Evolutionary conservation across 2,113 vertebrate species (phyloP), one percentile per base, ranked within the genome.

Genomic region (Perccottus glenii): DNA sequence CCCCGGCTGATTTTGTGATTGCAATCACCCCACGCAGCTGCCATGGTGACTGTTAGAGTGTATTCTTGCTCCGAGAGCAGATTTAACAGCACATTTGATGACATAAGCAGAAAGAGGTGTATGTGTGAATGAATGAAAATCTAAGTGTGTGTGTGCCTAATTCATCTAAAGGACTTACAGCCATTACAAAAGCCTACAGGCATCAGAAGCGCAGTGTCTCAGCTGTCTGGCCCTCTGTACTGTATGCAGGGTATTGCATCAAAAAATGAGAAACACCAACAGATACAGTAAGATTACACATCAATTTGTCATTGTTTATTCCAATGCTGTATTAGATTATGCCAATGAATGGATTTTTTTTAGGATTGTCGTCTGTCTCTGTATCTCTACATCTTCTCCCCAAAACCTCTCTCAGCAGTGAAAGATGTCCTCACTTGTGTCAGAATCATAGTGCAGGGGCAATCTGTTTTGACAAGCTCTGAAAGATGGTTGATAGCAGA

Each of bases 401-500:
- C 49, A 46, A 43, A 79, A 73, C 70, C 72, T 81, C 77, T 85
- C 84, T 11, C 56, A 60, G 76, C 73, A 81, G 73, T 56, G 38
- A 53, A 66, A 76, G 61, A 64, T 78, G 79, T 68, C 82, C 84
- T 87, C 82, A 68, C 77, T 66, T n/a, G 60, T 80, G 79, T 75
- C 69, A 75, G 9, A 61, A 70, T 16, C 40, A 45, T 55, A 58
- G 55, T 77, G 70, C 75, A 78, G 83, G 61, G 73, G 73, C 75
- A 77, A 84, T 83, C 67, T 85, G 81, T 77, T 87, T 74, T 85
- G 85, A 86, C 87, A 85, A 69, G 35, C 71, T 83, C 60, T 11
- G 66, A 73, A 74, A 80, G 82, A 87, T 83, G 78, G 82, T 81
- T 78, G 83, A 89, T 82, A 71, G 64, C 55, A 38, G 58, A 64